A percentile compares a stretch with the other conserved stretches of the same genome.
These are phyloP conservation scores for Graphium colonna DNA, from an alignment of 2,888 invertebrate species.

Conservation along the genomic window DNA sequence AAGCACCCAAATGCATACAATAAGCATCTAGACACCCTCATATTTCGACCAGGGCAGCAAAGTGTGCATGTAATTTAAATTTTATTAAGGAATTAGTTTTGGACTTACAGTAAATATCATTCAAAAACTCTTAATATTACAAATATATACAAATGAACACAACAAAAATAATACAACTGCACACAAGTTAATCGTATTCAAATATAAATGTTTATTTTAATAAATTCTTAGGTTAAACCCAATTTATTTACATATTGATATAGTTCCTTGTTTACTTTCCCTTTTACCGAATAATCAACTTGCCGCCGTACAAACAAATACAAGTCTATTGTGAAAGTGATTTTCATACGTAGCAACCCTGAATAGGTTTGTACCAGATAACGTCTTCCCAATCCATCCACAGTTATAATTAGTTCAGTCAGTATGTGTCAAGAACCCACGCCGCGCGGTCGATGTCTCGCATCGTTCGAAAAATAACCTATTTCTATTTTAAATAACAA, in stretches of 20 bases:
- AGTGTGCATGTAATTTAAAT: no score
- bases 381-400: slow-evolving; percentile 15
- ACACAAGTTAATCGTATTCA: not conserved
- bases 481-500: slow-evolving; percentile 13
- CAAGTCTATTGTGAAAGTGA: not conserved
- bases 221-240: no score
- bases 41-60: no score
- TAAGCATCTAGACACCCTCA: no score
- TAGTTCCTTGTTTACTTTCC: not conserved
- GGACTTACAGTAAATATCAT: no score
- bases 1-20: no score
- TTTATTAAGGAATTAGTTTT: no score
- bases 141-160: not conserved
- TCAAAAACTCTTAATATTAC: no score
- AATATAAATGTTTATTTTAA: not conserved
- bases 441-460: slow-evolving; percentile 16
- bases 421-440: slow-evolving; percentile 24
- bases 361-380: slow-evolving; percentile 7
- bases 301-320: not conserved
- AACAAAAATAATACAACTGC: not conserved
- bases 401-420: slow-evolving; percentile 28
- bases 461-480: not conserved
- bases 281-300: not conserved
- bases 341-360: slow-evolving; percentile 6
- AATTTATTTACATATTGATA: no score